These are phyloP conservation scores for Bombus polaris DNA, from an alignment of 1,140 invertebrate genomes.

Conservation along the genomic window DNA sequence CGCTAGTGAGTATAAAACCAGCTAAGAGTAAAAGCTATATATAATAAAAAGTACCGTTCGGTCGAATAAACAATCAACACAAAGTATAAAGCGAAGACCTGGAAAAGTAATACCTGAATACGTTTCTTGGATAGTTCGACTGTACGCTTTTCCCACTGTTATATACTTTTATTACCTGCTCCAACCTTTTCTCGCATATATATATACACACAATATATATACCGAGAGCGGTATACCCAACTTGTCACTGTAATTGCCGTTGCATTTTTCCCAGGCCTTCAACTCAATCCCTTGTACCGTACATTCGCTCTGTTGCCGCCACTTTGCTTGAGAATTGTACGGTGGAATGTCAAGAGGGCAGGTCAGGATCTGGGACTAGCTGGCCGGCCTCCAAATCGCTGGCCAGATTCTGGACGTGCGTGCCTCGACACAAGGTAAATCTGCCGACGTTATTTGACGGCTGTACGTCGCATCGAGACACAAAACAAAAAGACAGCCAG, in stretches of 20 bases:
- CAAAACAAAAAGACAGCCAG: background rate
- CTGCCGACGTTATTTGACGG: slow-evolving; percentile 24
- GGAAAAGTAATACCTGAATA: background rate
- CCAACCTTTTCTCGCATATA: background rate
- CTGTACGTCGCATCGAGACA: background rate
- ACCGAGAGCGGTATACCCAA: background rate
- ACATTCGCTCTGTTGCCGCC: background rate
- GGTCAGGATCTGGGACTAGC: slow-evolving; percentile 56
- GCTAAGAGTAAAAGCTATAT: background rate
- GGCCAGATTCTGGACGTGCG: slow-evolving; percentile 57
- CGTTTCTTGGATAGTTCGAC: background rate
- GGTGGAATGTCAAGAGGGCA: slow-evolving; percentile 40
- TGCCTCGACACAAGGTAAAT: slow-evolving; percentile 56
- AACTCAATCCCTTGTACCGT: background rate
- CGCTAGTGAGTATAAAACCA: background rate
- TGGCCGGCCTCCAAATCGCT: slow-evolving; percentile 67
- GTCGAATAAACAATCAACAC: background rate
- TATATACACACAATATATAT: too few species aligned
- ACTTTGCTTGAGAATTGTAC: slow-evolving; percentile 26
- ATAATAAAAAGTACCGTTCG: too few species aligned
- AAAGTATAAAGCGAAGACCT: background rate
- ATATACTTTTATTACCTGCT: background rate
- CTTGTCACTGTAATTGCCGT: slow-evolving; percentile 24
- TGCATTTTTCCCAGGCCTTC: slow-evolving; percentile 20
- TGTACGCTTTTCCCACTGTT: too few species aligned